Percentiles rank a stretch among this genome's conserved stretches.
These are phyloP conservation scores for Pedetes capensis DNA, from an alignment of 2,113 vertebrate genomes.

Conservation along the genomic window DNA sequence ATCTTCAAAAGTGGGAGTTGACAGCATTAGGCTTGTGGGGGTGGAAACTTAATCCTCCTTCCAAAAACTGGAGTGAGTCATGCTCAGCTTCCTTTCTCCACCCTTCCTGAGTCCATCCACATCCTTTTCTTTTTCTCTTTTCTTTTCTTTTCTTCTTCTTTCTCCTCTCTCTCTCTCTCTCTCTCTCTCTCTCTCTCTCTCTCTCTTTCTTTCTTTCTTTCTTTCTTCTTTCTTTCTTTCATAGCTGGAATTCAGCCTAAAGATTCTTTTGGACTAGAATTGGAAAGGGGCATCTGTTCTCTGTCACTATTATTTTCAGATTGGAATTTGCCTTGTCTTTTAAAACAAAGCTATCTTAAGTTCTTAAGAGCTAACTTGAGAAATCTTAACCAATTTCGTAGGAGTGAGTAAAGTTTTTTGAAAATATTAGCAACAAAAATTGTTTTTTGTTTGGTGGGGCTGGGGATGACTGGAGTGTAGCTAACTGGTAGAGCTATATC, in stretches of 20 bases:
- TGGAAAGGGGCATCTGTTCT: neutral
- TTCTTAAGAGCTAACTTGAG: neutral
- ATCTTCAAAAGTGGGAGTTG: slow-evolving; percentile 60
- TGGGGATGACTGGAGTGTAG: neutral
- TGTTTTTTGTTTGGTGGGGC: neutral
- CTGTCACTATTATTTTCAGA: slow-evolving; percentile 6
- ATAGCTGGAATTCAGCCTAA: slow-evolving; percentile 8
- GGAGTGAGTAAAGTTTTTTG: slow-evolving; percentile 28
- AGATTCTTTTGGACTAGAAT: neutral
- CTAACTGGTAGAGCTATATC: neutral
- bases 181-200: neutral
- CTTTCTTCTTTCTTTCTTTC: neutral
- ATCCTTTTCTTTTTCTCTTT: neutral
- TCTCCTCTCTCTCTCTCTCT: neutral
- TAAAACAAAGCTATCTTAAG: neutral
- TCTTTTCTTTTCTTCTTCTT: neutral
- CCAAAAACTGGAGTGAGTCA: slow-evolving; percentile 64
- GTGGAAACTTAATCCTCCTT: slow-evolving; percentile 64
- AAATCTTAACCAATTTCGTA: slow-evolving; percentile 15
- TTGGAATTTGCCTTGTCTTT: neutral
- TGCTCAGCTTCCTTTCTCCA: slow-evolving; percentile 61
- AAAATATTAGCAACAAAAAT: slow-evolving; percentile 24
- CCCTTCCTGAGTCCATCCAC: slow-evolving; percentile 50
- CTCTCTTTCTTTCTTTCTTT: neutral
- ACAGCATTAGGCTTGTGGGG: slow-evolving; percentile 30